Evolutionary conservation across 2,888 invertebrate genomes (phyloP).

Genomic region (Cyaniris semiargus): DNA sequence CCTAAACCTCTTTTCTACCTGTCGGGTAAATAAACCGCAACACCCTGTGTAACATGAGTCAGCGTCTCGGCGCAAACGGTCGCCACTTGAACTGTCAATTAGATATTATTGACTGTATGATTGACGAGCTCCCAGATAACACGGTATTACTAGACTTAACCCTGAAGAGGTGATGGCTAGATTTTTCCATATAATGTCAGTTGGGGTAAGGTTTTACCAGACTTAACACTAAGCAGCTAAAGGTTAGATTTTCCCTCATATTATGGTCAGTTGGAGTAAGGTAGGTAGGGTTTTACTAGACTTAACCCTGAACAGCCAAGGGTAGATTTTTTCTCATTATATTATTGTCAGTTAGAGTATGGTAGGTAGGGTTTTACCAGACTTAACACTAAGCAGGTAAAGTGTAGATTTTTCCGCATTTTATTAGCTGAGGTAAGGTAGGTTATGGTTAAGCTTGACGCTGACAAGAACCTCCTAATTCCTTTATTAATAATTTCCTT

Average conservation of each 20-base stretch:
- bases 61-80: constrained; percentile 65
- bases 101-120: constrained; percentile 71
- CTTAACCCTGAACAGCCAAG: neutral
- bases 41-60: constrained; percentile 70
- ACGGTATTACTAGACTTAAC: constrained; percentile 19
- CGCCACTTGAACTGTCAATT: constrained; percentile 79
- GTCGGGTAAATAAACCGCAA: constrained; percentile 22
- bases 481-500: no score
- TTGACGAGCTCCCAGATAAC: constrained; percentile 57
- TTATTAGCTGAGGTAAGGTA: no score
- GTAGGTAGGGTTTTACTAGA: no score
- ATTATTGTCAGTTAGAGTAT: no score
- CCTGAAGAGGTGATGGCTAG: neutral
- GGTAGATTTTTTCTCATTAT: no score
- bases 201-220: no score
- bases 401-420: no score
- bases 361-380: no score
- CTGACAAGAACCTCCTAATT: no score
- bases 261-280: neutral
- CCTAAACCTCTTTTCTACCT: neutral
- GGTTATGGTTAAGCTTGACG: no score
- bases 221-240: neutral
- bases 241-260: neutral
- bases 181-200: neutral
- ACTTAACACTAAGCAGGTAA: no score